Base-by-base conservation (phyloP, 2,888 invertebrate species). In the Dilophus febrilis region DNA sequence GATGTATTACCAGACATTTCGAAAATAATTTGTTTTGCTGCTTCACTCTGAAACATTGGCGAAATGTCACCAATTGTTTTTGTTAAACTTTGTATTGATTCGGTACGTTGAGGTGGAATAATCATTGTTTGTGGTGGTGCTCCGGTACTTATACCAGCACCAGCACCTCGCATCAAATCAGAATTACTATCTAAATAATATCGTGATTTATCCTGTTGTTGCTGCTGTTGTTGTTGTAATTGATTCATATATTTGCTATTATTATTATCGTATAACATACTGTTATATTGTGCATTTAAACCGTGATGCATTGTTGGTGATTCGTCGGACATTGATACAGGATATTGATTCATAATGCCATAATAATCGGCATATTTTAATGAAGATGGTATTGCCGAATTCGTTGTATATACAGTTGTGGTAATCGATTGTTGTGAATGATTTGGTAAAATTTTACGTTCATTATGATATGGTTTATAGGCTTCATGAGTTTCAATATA, bases 1-100 rank as follows among this genome's bases (percentile, higher is more conserved):
- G 61, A 60, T 34, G 64, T 62, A 34, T 61, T 61, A 38, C 65
- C 65, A 30, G 64, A 58, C 73, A 86, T 77, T 62, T 86, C 85
- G 46, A 79, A 82, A 46, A 86, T 82, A 38, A 87, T 87, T 61
- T 85, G 82, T 45, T 78, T 73, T 2, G 87, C 86, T 2, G 86
- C 84, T 57, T 85, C 85, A 54, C 85, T 85, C 55, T 85, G 83
- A 59, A 85, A 87, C 40, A 84, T 77, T 0, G 84, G 83, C 18
- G 82, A 83, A 46, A 83, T 56, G 50, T 83, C 74, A 10, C 53
- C 58, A 12, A 61, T 49, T 42, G 59, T 58, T 45, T 61, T 60
- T 31, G 57, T 61, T 3, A 62, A 50, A 38, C 62, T 62, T 47
- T 61, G 61, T 48, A 59, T 47, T 2, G 62, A 62, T 33, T 60